Evolutionary conservation across 1,140 invertebrate genomes (phyloP), one percentile per base, ranked within the genome.

Genomic region (Lysiphlebus fabarum): DNA sequence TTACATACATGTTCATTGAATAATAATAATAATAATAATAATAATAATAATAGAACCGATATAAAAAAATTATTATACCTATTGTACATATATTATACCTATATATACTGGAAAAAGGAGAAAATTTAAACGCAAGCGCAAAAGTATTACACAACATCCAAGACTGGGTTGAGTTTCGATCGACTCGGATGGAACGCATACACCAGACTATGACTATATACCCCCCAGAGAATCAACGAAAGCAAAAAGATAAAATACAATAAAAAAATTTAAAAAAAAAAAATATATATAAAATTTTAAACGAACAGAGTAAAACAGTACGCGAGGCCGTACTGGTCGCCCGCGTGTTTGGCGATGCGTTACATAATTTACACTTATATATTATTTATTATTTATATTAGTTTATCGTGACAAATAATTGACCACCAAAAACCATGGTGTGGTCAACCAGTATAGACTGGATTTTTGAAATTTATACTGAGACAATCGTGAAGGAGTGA

Each of bases 91-190:
- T n/a, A n/a, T n/a, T n/a, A n/a, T n/a, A n/a, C n/a, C n/a, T n/a
- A n/a, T n/a, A n/a, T 38, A 12, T 40, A 34, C 12, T 36, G 34
- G 33, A 26, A 36, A 8, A 49, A 49, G 33, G 17, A 37, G 36
- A 33, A 12, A 44, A 37, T 8, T 11, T n/a, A 57, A 48, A 57
- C 55, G 55, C 55, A 57, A 57, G 55, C 55, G 55, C 55, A 57
- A 6, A 34, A 57, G 40, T 41, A 26, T 54, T 34, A 26, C 53
- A 17, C 41, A 45, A 41, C 43, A 44, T 37, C 42, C 43, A 33
- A 37, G 53, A 57, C 54, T 47, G 54, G 55, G 17, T 49, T 57
- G 55, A 57, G 55, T 57, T 57, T 57, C 55, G 55, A 57, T 57
- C 55, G 55, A 38, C 42, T 36, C 37, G 44, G 38, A 14, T 26